A percentile compares a stretch with the other conserved stretches of the same genome.
Conservation (phyloP, 2,113 vertebrate species). For the Cyanoliseus patagonus region DNA sequence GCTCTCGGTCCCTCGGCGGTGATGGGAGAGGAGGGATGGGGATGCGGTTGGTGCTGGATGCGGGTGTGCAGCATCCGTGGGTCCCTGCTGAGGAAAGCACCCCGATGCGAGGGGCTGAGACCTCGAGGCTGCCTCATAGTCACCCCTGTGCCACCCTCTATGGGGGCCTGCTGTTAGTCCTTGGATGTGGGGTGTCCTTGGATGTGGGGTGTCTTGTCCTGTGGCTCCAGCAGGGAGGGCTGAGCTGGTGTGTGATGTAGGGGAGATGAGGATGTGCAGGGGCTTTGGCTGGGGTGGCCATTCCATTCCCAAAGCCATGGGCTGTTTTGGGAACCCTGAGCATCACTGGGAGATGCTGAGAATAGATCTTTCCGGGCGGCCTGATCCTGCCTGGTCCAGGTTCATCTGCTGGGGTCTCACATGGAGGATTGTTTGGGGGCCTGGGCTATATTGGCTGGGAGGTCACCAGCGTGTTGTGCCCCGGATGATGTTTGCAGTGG, state of each 20-base stretch:
- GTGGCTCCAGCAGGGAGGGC: fast-evolving
- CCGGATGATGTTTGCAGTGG: neutral
- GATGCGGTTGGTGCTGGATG: fast-evolving
- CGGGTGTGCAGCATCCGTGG: fast-evolving
- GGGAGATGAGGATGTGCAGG: fast-evolving
- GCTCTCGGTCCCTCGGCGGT: neutral
- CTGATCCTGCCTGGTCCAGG: neutral
- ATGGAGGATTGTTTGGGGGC: neutral
- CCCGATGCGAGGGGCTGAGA: fast-evolving
- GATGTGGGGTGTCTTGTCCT: neutral
- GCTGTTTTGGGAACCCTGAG: neutral
- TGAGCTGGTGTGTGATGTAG: fast-evolving
- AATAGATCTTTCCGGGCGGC: neutral
- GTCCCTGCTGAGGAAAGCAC: fast-evolving
- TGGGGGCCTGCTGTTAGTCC: fast-evolving
- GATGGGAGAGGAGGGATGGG: neutral
- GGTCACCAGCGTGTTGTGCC: fast-evolving
- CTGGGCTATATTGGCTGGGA: fast-evolving
- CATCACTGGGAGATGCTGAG: fast-evolving
- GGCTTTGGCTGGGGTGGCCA: neutral
- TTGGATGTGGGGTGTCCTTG: fast-evolving
- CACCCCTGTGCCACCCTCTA: neutral
- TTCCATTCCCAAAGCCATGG: fast-evolving
- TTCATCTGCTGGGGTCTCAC: fast-evolving
- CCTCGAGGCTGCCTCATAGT: neutral